phyloP scores from a whole-genome alignment of 2,113 vertebrate genomes.

The Podarcis cretensis region DNA sequence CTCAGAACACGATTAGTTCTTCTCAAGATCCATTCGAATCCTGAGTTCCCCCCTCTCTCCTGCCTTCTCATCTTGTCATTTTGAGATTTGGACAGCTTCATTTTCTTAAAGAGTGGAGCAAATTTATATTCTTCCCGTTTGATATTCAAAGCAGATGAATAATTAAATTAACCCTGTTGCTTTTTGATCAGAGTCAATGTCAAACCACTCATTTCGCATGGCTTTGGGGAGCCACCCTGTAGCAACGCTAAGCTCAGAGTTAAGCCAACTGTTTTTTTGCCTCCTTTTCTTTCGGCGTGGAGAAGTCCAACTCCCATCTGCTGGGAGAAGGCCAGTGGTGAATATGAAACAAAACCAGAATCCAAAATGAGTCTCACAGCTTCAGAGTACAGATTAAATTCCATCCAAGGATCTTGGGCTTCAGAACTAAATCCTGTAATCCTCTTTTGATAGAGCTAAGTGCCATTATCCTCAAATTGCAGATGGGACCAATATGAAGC shows the following conservation, averaged over 20 bases:
- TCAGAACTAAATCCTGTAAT: neutral
- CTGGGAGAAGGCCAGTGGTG: neutral
- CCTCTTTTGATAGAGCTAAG: slow-evolving; percentile 1
- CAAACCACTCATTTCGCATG: neutral
- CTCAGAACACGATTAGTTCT: neutral
- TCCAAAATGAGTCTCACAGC: neutral
- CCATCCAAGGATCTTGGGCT: neutral
- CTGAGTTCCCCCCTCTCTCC: neutral
- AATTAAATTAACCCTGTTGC: neutral
- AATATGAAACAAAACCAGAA: slow-evolving; percentile 1
- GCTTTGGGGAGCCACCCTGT: neutral
- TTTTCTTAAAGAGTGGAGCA: neutral
- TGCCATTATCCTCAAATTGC: neutral
- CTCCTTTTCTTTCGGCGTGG: neutral
- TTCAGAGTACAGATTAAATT: neutral
- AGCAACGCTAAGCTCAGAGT: neutral
- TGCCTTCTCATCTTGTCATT: neutral
- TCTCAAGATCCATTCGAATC: neutral
- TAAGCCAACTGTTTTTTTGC: neutral
- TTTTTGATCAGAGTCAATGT: slow-evolving; percentile 16
- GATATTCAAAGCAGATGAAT: slow-evolving; percentile 9
- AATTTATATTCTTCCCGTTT: neutral
- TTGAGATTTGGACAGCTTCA: neutral
- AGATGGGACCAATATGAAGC: neutral
- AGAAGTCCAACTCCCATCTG: neutral